Percentiles rank a stretch among this genome's conserved stretches.
Evolutionary conservation across 2,113 vertebrate genomes (phyloP).

Genomic region (Craseonycteris thonglongyai): DNA sequence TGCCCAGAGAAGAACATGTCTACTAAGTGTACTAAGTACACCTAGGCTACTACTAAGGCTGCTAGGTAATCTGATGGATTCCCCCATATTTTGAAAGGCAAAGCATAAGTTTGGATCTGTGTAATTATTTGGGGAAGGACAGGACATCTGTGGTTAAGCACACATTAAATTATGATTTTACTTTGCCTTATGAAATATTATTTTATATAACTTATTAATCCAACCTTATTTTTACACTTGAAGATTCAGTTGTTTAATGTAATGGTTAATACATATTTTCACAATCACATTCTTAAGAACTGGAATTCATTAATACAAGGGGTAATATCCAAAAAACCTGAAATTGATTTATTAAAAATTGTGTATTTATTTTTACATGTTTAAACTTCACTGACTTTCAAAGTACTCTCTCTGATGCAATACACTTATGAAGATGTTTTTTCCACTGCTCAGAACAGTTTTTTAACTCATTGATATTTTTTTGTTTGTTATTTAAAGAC

Average conservation of each 20-base stretch:
- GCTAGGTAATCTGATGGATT: background rate
- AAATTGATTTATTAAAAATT: no score
- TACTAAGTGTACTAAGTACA: no score
- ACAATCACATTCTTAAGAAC: background rate
- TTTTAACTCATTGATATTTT: no score
- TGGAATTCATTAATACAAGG: constrained; percentile 3
- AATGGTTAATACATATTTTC: background rate
- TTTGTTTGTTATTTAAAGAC: no score
- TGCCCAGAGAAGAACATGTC: no score
- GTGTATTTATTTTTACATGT: no score
- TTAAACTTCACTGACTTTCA: no score
- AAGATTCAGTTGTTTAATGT: background rate
- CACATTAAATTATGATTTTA: constrained; percentile 10
- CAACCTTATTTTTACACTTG: constrained; percentile 12
- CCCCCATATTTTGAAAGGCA: constrained; percentile 37
- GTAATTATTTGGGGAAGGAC: background rate
- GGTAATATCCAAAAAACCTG: no score
- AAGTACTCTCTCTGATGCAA: no score
- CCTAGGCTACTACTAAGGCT: background rate
- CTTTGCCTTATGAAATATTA: constrained; percentile 29
- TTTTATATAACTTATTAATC: background rate
- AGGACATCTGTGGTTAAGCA: background rate
- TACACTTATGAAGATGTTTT: no score
- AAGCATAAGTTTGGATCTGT: background rate
- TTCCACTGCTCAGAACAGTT: no score